Conservation (phyloP, 2,113 vertebrate genomes). For the Trichechus manatus region DNA sequence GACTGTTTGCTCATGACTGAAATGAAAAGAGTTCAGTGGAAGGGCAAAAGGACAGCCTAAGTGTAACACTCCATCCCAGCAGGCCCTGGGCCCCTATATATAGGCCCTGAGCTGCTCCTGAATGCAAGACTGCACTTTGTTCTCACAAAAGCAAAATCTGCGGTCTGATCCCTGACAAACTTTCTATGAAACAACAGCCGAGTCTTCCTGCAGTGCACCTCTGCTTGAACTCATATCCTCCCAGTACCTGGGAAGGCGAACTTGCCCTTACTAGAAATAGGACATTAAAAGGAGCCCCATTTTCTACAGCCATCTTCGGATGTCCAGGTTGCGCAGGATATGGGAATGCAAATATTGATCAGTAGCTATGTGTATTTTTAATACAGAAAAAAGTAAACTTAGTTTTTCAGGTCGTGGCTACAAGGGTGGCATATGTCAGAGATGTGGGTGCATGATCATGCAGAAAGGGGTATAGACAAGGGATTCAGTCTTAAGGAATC, state of each 20-base stretch:
- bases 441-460: not conserved
- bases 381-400: not conserved
- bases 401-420: not conserved
- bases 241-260: not conserved
- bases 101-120: conserved; percentile 49
- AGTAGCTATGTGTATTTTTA: not conserved
- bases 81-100: conserved; percentile 86
- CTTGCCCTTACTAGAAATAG: not conserved
- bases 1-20: conserved; percentile 91
- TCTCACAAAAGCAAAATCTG: conserved; percentile 7
- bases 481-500: not conserved
- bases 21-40: conserved; percentile 92
- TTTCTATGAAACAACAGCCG: not conserved
- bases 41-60: conserved; percentile 93
- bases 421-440: rapidly evolving
- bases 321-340: not conserved
- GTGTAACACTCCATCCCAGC: conserved; percentile 90
- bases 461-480: rapidly evolving
- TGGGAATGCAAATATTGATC: rapidly evolving
- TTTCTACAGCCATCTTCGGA: not conserved
- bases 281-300: not conserved
- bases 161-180: conserved; percentile 5
- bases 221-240: not conserved
- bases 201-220: not conserved
- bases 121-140: not conserved